A percentile compares a stretch with the other conserved stretches of the same genome.
Evolutionary conservation across 2,113 vertebrate species (phyloP).

Genomic region (Mastomys coucha): DNA sequence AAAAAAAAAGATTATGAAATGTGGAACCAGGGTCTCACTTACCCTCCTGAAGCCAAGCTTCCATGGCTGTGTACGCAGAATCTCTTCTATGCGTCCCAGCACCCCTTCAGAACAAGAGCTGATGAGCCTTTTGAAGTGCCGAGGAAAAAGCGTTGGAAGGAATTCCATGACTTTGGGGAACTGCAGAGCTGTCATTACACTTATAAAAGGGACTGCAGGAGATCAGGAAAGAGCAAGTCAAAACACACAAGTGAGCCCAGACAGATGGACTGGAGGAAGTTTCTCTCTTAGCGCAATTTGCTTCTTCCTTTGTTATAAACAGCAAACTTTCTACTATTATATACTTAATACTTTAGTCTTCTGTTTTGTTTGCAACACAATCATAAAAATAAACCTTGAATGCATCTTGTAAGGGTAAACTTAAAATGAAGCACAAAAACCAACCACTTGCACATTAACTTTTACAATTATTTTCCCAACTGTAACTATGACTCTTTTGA

Average conservation of each 20-base stretch:
- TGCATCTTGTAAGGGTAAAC: slow-evolving; percentile 15
- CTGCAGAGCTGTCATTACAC: slow-evolving; percentile 76
- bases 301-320: slow-evolving; percentile 41
- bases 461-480: background rate
- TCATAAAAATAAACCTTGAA: slow-evolving; percentile 50
- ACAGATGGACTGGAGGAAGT: background rate
- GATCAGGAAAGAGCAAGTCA: slow-evolving; percentile 31
- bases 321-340: slow-evolving; percentile 11
- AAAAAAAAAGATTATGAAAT: background rate
- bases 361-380: slow-evolving; percentile 30
- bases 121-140: slow-evolving; percentile 83
- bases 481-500: slow-evolving; percentile 2
- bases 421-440: slow-evolving; percentile 27
- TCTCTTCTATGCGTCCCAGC: slow-evolving; percentile 78
- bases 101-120: background rate
- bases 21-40: slow-evolving; percentile 69
- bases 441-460: background rate
- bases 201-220: slow-evolving; percentile 81
- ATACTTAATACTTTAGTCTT: background rate
- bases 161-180: slow-evolving; percentile 87
- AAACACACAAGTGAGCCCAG: slow-evolving; percentile 35
- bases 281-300: slow-evolving; percentile 9
- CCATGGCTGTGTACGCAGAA: slow-evolving; percentile 85
- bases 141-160: slow-evolving; percentile 86
- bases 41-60: slow-evolving; percentile 89